These are phyloP conservation scores for Helobdella robusta DNA, from an alignment of 2,888 invertebrate genomes.

Conservation along the genomic window DNA sequence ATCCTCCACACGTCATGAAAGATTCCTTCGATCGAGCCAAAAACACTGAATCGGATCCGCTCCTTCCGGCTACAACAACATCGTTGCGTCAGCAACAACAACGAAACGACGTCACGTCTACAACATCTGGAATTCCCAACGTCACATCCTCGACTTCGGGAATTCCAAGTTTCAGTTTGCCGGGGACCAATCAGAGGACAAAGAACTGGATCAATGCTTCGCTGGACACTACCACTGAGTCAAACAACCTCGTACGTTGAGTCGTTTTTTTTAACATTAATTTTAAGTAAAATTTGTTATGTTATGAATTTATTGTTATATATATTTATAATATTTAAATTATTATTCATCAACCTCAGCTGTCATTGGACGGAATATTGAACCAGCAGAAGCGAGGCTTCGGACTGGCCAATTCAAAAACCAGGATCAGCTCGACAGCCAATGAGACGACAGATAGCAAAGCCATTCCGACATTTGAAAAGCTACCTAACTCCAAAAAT, in stretches of 20 bases:
- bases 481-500: background rate
- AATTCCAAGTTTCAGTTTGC: background rate
- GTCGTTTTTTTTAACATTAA: background rate
- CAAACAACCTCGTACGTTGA: no score
- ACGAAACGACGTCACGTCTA: no score
- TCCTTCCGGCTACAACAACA: no score
- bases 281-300: background rate
- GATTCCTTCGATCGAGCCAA: conserved; percentile 53
- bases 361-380: conserved; percentile 13
- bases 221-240: conserved; percentile 1
- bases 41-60: background rate
- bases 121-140: background rate
- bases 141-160: background rate
- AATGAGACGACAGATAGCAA: background rate
- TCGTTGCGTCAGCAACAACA: conserved; percentile 13
- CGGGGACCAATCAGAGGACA: no score
- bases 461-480: background rate
- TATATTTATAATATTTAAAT: background rate
- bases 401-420: conserved; percentile 4
- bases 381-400: conserved; percentile 21
- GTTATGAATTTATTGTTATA: background rate
- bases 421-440: background rate
- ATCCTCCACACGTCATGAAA: no score
- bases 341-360: background rate
- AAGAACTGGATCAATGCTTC: conserved; percentile 5